Evolutionary conservation across 2,888 invertebrate species (phyloP).

Genomic region (Andrena bucephala): DNA sequence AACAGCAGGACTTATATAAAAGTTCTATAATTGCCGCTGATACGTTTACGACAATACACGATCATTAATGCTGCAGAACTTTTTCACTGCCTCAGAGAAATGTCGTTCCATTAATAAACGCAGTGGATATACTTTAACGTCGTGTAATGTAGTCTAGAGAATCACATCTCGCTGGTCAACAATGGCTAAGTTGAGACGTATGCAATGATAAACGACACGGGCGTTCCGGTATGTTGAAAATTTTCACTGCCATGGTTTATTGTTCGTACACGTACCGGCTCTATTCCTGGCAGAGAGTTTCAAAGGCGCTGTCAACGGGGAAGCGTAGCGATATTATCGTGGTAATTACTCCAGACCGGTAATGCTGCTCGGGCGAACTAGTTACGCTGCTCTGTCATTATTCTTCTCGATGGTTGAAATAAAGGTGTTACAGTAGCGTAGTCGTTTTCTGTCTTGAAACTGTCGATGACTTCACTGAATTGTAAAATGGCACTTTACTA

Average conservation of each 20-base stretch:
- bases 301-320: constrained; percentile 32
- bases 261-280: background rate
- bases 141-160: constrained; percentile 9
- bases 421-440: background rate
- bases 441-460: background rate
- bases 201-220: constrained; percentile 25
- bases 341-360: constrained; percentile 52
- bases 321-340: constrained; percentile 48
- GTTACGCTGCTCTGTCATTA: constrained; percentile 20
- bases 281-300: constrained; percentile 25
- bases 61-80: constrained; percentile 38
- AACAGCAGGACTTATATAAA: background rate
- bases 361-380: constrained; percentile 24
- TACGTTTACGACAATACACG: constrained; percentile 43
- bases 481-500: background rate
- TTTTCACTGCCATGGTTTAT: constrained; percentile 46
- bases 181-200: constrained; percentile 39
- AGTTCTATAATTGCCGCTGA: constrained; percentile 23
- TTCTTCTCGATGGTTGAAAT: constrained; percentile 6
- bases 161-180: constrained; percentile 38
- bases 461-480: constrained; percentile 14
- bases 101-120: constrained; percentile 14
- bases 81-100: constrained; percentile 8
- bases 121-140: constrained; percentile 7
- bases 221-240: constrained; percentile 30